A percentile compares a stretch with the other conserved stretches of the same genome.
Conservation (phyloP, 2,888 invertebrate genomes). For the Pachycephus smyrnensis region DNA sequence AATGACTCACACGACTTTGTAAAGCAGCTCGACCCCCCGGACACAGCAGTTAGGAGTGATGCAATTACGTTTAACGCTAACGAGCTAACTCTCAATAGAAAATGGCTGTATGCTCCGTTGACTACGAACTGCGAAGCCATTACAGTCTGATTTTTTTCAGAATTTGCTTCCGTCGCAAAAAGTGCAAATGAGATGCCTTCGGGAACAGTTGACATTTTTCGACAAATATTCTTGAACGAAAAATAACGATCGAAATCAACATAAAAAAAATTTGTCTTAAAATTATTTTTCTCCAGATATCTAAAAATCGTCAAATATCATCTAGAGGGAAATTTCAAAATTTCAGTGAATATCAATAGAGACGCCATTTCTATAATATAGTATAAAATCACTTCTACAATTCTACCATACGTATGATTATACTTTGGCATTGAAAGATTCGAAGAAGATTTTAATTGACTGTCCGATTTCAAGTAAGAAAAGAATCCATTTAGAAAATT, state of each 20-base stretch:
- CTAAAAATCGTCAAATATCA: neutral
- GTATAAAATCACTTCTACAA: neutral
- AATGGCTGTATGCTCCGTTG: slow-evolving; percentile 66
- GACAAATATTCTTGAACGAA: neutral
- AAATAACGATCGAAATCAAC: neutral
- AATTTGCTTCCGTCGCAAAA: slow-evolving; percentile 15
- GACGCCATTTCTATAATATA: neutral
- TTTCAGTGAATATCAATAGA: neutral
- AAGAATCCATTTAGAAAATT: slow-evolving; percentile 61
- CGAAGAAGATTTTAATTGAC: slow-evolving; percentile 51
- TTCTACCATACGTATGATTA: neutral
- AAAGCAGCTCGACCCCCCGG: slow-evolving; percentile 43
- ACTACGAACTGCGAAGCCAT: slow-evolving; percentile 62
- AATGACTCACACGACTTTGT: slow-evolving; percentile 59
- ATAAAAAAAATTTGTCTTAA: neutral
- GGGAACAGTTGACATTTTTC: neutral
- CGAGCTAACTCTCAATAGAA: slow-evolving; percentile 66
- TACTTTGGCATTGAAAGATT: neutral
- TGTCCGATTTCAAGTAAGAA: slow-evolving; percentile 50
- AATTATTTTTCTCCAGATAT: neutral
- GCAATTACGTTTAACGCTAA: slow-evolving; percentile 65
- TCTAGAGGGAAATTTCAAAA: neutral
- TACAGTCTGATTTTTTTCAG: slow-evolving; percentile 40
- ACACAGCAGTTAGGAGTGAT: slow-evolving; percentile 55
- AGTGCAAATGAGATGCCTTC: neutral